phyloP scores from a whole-genome alignment of 2,797 vertebrate species.

The Labeo calbasu region DNA sequence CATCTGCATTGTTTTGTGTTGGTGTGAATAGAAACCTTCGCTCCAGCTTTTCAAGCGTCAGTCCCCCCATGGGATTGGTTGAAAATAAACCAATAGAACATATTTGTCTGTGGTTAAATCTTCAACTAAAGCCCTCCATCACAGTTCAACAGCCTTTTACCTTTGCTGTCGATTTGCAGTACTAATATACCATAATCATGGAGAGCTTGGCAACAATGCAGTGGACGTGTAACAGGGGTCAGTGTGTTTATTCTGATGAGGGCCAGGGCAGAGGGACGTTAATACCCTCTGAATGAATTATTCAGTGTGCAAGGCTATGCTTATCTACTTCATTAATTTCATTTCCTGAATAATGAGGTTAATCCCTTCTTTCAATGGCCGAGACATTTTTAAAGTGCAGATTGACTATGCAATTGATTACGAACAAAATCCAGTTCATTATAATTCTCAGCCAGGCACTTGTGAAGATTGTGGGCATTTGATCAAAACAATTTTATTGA shows the following conservation, averaged over 20 bases:
- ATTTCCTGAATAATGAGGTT: conserved; percentile 54
- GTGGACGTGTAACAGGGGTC: conserved; percentile 14
- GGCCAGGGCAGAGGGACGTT: conserved; percentile 18
- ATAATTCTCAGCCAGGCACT: conserved; percentile 30
- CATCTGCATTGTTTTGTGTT: neutral
- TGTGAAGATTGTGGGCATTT: conserved; percentile 21
- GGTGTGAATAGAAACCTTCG: neutral
- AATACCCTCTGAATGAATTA: conserved; percentile 38
- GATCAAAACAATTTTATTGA: conserved; percentile 12
- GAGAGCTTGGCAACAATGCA: conserved; percentile 1
- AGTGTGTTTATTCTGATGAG: conserved; percentile 43
- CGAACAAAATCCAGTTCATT: conserved; percentile 30
- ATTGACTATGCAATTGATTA: conserved; percentile 51
- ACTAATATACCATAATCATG: neutral
- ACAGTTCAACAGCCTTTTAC: conserved; percentile 20
- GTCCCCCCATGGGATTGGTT: neutral
- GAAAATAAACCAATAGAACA: neutral
- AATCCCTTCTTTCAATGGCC: conserved; percentile 40
- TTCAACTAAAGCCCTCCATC: neutral
- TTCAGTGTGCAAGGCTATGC: conserved; percentile 32
- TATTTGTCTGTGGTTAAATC: neutral
- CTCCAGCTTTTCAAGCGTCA: neutral
- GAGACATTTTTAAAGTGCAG: conserved; percentile 40
- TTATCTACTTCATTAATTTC: conserved; percentile 54
- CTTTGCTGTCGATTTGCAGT: conserved; percentile 10